Evolutionary conservation across 2,797 vertebrate species (phyloP).

Genomic region (Telmatherina bonti): DNA sequence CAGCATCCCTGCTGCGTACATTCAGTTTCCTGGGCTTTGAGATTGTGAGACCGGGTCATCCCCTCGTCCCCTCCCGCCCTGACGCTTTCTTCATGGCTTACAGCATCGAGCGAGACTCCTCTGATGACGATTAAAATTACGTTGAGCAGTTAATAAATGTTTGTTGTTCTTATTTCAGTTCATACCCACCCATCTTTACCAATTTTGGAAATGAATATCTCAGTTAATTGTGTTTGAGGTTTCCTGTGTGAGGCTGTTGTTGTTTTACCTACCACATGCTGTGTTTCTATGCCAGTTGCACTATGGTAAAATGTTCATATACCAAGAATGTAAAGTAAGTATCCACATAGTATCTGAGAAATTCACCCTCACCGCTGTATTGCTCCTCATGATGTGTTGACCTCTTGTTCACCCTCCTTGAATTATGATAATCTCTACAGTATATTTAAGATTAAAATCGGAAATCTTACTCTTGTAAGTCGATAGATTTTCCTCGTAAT

Average conservation of each 20-base stretch:
- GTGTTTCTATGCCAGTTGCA: conserved; percentile 76
- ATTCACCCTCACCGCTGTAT: conserved; percentile 64
- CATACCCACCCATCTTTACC: conserved; percentile 46
- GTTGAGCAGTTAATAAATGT: conserved; percentile 60
- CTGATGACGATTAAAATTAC: conserved; percentile 89
- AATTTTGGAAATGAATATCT: conserved; percentile 60
- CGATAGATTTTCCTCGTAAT: conserved; percentile 71
- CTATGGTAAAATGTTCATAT: conserved; percentile 75
- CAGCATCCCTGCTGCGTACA: conserved; percentile 94
- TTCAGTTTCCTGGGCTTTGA: conserved; percentile 99
- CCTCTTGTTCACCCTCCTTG: conserved; percentile 41
- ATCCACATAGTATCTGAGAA: conserved; percentile 57
- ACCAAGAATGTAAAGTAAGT: conserved; percentile 74
- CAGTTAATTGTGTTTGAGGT: conserved; percentile 61
- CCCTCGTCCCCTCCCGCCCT: conserved; percentile 96
- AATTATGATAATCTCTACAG: conserved; percentile 66
- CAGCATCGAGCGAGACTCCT: conserved; percentile 95
- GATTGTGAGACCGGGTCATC: conserved; percentile 99
- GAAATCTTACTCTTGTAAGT: conserved; percentile 73
- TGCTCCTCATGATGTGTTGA: conserved; percentile 62
- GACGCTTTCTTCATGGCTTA: conserved; percentile 99
- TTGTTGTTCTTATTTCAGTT: conserved; percentile 48
- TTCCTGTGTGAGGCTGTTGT: conserved; percentile 52
- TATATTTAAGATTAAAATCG: conserved; percentile 79
- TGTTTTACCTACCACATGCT: conserved; percentile 65